Evolutionary conservation across 2,113 vertebrate genomes (phyloP), one percentile per base, ranked within the genome.

Genomic region (Empidonax traillii): DNA sequence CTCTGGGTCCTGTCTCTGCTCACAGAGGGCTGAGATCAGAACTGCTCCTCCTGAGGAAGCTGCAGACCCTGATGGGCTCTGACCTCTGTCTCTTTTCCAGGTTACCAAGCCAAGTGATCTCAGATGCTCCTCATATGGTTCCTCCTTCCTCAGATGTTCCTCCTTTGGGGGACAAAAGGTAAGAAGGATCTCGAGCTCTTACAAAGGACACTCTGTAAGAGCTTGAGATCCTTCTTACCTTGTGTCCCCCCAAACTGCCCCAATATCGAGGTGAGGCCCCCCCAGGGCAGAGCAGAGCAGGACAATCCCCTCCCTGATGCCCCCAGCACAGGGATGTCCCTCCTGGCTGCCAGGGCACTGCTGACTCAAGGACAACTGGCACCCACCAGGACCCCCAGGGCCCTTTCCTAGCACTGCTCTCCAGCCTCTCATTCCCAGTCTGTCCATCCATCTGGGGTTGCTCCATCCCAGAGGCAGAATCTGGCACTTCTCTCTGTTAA

Each of bases 1-100:
- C 16, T 20, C 37, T 12, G 44, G 52, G 25, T 23, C 17, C 12
- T 0, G 0, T n/a, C 8, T 15, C 22, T 28, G 46, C 28, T 47
- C 41, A 8, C 47, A 69, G 41, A 47, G 28, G 37, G 47, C 41
- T 47, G n/a, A 61, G 24, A 8, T 1, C 12, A 30, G 63, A 55
- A 35, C n/a, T 83, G 46, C 8, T 10, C 25, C 30, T 67, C 0
- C 0, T 13, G 28, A 89, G 39, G 53, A 66, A 52, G 27, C 53
- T 82, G 46, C 46, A 68, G 39, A 6, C 8, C 10, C 9, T 5
- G 14, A 14, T 30, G 39, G 61, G 41, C 5, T 76, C 71, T 62
- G 47, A n/a, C 16, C n/a, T 89, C 62, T 14, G 14, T 23, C 47
- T 73, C 67, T 19, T 22, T 76, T 89, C 10, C 69, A 30, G 20